These are phyloP conservation scores for Rhagoletis pomonella DNA, from an alignment of 1,140 invertebrate species.

Conservation along the genomic window DNA sequence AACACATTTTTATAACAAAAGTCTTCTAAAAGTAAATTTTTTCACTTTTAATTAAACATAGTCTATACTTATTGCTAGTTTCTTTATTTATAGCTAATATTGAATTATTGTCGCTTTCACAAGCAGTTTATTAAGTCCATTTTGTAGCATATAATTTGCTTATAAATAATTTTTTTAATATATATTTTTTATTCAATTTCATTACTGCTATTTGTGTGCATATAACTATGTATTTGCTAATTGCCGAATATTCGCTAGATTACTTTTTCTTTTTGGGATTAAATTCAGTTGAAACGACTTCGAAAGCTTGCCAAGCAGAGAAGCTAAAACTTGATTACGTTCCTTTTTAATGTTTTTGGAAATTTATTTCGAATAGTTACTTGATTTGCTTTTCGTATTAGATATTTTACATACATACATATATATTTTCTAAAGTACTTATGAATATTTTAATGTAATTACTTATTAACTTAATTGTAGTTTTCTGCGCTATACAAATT, in stretches of 20 bases:
- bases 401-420: not conserved
- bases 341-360: not conserved
- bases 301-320: not conserved
- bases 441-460: slow-evolving; percentile 52
- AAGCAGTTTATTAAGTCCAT: slow-evolving; percentile 65
- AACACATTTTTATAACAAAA: too few relatives aligned
- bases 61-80: slow-evolving; percentile 15
- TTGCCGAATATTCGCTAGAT: not conserved
- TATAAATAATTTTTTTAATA: slow-evolving; percentile 2
- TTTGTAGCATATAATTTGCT: slow-evolving; percentile 28
- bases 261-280: not conserved
- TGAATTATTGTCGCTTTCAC: slow-evolving; percentile 71
- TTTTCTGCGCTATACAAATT: slow-evolving; percentile 73
- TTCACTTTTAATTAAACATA: not conserved
- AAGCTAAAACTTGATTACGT: not conserved
- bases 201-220: not conserved
- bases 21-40: too few relatives aligned
- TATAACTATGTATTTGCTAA: not conserved
- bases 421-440: slow-evolving; percentile 54
- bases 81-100: slow-evolving; percentile 43
- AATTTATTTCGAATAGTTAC: not conserved
- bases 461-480: slow-evolving; percentile 54
- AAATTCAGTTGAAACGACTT: not conserved
- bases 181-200: slow-evolving; percentile 26
- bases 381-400: not conserved